Base-by-base conservation (phyloP, 1,140 invertebrate genomes). In the Kradibia gibbosae region DNA sequence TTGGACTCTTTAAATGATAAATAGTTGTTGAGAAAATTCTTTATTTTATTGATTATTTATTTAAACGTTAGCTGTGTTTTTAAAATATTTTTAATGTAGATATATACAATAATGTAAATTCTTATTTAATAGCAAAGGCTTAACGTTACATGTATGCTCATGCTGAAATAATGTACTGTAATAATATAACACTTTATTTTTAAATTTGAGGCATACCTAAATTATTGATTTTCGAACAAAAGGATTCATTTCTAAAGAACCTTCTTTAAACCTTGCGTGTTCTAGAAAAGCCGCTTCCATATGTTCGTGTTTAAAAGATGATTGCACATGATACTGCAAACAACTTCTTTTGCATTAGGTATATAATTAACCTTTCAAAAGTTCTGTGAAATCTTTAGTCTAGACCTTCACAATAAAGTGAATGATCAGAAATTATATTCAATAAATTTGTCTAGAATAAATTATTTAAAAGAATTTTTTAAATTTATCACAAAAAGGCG, bases 241-340 rank as follows among this genome's bases (percentile, higher is more conserved):
- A 76, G 74, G 25, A 62, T 74, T 60, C 22, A 60, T 28, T n/a
- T 36, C 34, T 67, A 34, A 60, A 42, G 42, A 45, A 78, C 62
- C 67, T 67, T 78, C 75, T 78, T 78, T n/a, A 65, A 5, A 50
- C n/a, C 39, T 78, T 34, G 60, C 75, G 60, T 78, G 75, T 78
- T 76, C 53, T 45, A 25, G 53, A 42, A 76, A 57, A 60, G 62
- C 4, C 50, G n/a, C 36, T 20, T 78, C 75, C 60, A 67, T 78
- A 28, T 78, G 75, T 78, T 78, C 42, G 39, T 65, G 39, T 50
- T 48, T 39, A 28, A 76, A 76, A 76, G 20, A 76, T 60, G 50
- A 76, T 67, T 67, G 31, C 42, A 72, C n/a, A 25, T 72, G 70
- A 72, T 72, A 42, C 42, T 72, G 72, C 50, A 55, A 50, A 74